Base-by-base conservation (phyloP, 2,888 invertebrate species). In the Iselma pallidipennis region DNA sequence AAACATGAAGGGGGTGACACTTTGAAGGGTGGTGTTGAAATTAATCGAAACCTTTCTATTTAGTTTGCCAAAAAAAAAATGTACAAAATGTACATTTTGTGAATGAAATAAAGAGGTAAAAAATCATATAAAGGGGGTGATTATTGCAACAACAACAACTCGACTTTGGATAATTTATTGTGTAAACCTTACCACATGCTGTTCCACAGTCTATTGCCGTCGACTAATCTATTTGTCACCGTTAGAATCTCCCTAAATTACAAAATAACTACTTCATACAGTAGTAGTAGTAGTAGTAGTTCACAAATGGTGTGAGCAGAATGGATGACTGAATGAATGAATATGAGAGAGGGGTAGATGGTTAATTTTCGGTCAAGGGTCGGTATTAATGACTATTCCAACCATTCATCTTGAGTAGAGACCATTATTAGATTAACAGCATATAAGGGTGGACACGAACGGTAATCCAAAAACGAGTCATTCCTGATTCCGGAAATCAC, bases 121-220 rank as follows among this genome's bases (percentile, higher is more conserved):
- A 14, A 14, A 14, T 4, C 12, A 31, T 14, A 33, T 37, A 9
- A 16, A 37, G 16, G 37, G 37, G 37, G 16, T 37, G 37, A 9
- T 19, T 63, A 66, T 61, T 57, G 31, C 31, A 45, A 58, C 54
- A 42, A 55, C 55, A 48, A 59, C 59, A 57, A n/a, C n/a, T 61
- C 51, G 45, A 48, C 50, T 16, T 23, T 50, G 1, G 26, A 50
- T 50, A 56, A 72, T 71, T 72, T 72, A 72, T 72, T 66, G 69
- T 71, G 72, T 70, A 68, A 67, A 68, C 66, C 65, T 57, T 59
- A 66, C 72, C 71, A 71, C 69, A 69, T 71, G 71, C 62, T 57
- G 57, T 26, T 55, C 29, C 16, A 1, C 16, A 37, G 37, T 37
- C 37, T 19, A 37, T 37, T 26, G 19, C 62, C 57, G 62, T 66